Base-by-base conservation (phyloP, 2,888 invertebrate genomes). In the Ochropleura leucogaster region DNA sequence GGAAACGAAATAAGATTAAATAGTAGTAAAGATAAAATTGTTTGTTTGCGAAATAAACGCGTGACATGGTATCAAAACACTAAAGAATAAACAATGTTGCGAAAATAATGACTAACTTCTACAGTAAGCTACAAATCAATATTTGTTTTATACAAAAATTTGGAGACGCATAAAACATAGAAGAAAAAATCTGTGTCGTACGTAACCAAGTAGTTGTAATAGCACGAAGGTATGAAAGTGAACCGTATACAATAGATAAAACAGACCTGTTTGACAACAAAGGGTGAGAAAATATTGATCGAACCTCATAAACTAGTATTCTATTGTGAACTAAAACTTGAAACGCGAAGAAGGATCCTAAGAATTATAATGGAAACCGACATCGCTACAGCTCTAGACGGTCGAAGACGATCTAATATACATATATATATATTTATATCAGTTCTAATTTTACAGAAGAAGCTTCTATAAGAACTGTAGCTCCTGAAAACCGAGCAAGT, bases 41-140 rank as follows among this genome's bases (percentile, higher is more conserved):
- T 70, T 74, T 79, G 67, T 75, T 72, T 76, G 55, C 40, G 51
- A 75, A 83, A 72, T 18, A 62, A 74, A 80, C 76, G 59, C 72
- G 72, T 83, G 76, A 77, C 70, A 65, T 44, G 46, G 20, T 67
- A 79, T 67, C 66, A 69, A 72, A 72, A 82, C 51, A 81, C 44
- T 18, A 44, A 70, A 64, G 53, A 59, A 69, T 66, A 82, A 79
- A 82, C 63, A 79, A 57, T 30, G 55, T 49, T 30, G 55, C 63
- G 30, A 79, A 79, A 69, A 51, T 59, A 75, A 72, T 68, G 67
- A 62, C 67, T 59, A 66, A 69, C 10, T 40, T 73, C 10, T 44
- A 55, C 55, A 44, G 63, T 59, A 72, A 68, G 51, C 42, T 10
- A 16, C 40, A 74, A 57, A 55, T 51, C 46, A 82, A 72, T 79